Evolutionary conservation across 1,140 invertebrate genomes (phyloP).

Genomic region (Camponotus floridanus): DNA sequence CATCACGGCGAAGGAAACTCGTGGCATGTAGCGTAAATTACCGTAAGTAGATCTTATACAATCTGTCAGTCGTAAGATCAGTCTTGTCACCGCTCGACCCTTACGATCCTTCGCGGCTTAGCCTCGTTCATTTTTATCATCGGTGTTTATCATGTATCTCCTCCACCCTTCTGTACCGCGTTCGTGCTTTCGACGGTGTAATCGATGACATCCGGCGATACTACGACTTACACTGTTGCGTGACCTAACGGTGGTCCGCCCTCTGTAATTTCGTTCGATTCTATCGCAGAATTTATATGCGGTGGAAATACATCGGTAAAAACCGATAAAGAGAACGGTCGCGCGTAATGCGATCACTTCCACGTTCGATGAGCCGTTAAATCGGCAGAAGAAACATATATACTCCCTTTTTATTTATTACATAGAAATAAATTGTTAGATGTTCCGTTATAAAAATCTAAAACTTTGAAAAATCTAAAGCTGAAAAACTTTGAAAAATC

Average conservation of each 20-base stretch:
- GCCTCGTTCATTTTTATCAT: conserved; percentile 37
- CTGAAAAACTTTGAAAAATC: not conserved
- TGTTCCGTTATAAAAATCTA: not conserved
- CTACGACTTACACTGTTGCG: conserved; percentile 57
- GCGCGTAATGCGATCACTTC: conserved; percentile 34
- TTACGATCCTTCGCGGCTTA: not conserved
- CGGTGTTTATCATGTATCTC: conserved; percentile 14
- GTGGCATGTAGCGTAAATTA: conserved; percentile 39
- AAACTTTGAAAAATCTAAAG: not conserved
- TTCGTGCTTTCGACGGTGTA: conserved; percentile 44
- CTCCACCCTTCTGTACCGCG: not conserved
- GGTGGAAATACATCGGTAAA: conserved; percentile 71
- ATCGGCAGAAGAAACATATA: not conserved
- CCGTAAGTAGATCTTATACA: conserved; percentile 39
- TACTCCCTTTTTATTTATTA: too few relatives aligned
- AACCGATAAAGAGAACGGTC: conserved; percentile 67
- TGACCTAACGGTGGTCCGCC: conserved; percentile 58
- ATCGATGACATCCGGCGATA: conserved; percentile 69
- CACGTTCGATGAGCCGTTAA: conserved; percentile 25
- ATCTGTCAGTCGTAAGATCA: conserved; percentile 46
- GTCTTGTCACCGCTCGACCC: conserved; percentile 35
- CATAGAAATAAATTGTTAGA: not conserved
- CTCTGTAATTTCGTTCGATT: conserved; percentile 76
- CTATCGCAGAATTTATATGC: conserved; percentile 73
- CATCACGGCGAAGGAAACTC: not conserved